Conservation (phyloP, 2,797 vertebrate genomes). For the Microchirus variegatus region DNA sequence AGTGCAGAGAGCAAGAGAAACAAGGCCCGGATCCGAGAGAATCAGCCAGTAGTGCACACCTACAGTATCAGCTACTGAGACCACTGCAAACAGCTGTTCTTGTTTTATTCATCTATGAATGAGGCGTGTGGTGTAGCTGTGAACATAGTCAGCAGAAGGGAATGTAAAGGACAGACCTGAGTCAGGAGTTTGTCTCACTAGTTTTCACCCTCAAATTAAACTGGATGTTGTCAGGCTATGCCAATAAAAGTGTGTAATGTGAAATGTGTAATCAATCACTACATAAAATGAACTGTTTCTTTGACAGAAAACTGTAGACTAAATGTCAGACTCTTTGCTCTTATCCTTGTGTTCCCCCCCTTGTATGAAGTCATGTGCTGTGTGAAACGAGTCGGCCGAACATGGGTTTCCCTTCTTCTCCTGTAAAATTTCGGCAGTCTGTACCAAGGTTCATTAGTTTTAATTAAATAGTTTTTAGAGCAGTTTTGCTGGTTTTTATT, state of each 20-base stretch:
- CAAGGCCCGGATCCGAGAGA: constrained; percentile 81
- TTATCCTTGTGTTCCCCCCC: too few relatives aligned
- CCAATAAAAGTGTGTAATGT: constrained; percentile 31
- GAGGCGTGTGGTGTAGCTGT: constrained; percentile 3
- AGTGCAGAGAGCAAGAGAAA: constrained; percentile 79
- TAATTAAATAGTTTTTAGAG: too few relatives aligned
- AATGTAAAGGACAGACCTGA: constrained; percentile 35
- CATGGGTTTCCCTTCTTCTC: too few relatives aligned
- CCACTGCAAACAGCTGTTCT: constrained; percentile 6
- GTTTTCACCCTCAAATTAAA: constrained; percentile 53
- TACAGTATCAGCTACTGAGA: constrained; percentile 7
- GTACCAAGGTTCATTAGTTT: too few relatives aligned
- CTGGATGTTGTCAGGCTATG: constrained; percentile 3
- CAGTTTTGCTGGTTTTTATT: too few relatives aligned
- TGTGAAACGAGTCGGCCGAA: too few relatives aligned
- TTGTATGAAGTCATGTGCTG: too few relatives aligned
- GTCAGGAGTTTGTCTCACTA: constrained; percentile 54
- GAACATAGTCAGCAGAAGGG: constrained; percentile 18
- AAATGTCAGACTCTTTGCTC: too few relatives aligned
- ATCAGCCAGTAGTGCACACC: constrained; percentile 20
- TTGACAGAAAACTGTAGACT: not conserved
- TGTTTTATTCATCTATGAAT: constrained; percentile 11
- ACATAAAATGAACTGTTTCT: not conserved
- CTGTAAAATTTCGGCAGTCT: too few relatives aligned
- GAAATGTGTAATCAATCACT: not conserved